Evolutionary conservation across 2,888 invertebrate genomes (phyloP), one percentile per base, ranked within the genome.

Genomic region (Ommatoiulus sabulosus): DNA sequence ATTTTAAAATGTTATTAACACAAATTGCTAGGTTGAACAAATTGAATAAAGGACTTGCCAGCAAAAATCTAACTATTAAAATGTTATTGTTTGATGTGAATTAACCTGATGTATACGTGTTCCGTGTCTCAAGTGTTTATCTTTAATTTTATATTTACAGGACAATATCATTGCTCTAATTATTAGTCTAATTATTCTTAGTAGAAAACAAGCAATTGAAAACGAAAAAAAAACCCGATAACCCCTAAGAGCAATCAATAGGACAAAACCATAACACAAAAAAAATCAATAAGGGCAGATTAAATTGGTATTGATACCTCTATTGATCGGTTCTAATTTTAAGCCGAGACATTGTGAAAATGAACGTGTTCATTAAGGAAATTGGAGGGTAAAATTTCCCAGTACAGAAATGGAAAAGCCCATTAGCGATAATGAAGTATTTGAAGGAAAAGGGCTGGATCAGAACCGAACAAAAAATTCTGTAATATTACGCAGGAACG

Each of bases 381-480:
- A 57, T n/a, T 17, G 57, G 57, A 57, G 57, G 57, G 57, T 57
- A 15, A n/a, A 17, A 57, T n/a, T 12, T 8, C 3, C 57, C 57
- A 57, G 57, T 17, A 57, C n/a, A 35, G 35, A 35, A 57, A 57
- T 57, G 57, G 57, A 57, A 57, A 57, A n/a, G 57, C 57, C 57
- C 57, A 57, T 57, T 57, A 57, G 57, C 57, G 57, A 57, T 57
- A 57, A 57, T 57, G 57, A 57, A 57, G 57, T 57, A 57, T 57
- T 57, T 57, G 57, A n/a, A n/a, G 57, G 6, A 57, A 57, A 57
- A 57, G 57, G 57, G 7, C 57, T 57, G 57, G 35, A n/a, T n/a
- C n/a, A 17, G 57, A n/a, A 57, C 3, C n/a, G 12, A 57, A 57
- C 35, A 35, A 57, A 57, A 57, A 57, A 1, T 57, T 17, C 52